phyloP scores from a whole-genome alignment of 2,113 vertebrate species.

The Sceloporus tristichus region DNA sequence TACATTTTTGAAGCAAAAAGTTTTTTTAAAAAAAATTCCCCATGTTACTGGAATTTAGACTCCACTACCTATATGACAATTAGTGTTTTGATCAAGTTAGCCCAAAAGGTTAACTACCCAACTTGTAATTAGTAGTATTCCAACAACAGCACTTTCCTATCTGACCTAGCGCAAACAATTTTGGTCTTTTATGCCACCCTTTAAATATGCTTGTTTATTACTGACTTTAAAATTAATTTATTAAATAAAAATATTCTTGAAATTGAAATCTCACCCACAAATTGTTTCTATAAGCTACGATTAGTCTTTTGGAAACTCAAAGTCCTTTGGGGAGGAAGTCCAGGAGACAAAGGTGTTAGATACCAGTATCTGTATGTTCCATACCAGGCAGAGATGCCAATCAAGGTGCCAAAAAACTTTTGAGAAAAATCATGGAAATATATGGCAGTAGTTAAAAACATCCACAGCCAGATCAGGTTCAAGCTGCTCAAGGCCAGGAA shows the following conservation, averaged over 20 bases:
- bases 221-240: not conserved
- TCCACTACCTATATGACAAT: not conserved
- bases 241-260: slow-evolving; percentile 38
- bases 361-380: slow-evolving; percentile 91
- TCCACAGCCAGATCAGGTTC: slow-evolving; percentile 87
- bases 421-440: slow-evolving; percentile 92
- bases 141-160: not conserved
- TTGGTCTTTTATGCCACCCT: slow-evolving; percentile 27
- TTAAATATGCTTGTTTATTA: slow-evolving; percentile 36
- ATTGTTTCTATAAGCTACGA: slow-evolving; percentile 71
- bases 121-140: slow-evolving; percentile 19
- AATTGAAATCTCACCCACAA: slow-evolving; percentile 36
- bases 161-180: slow-evolving; percentile 17
- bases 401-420: slow-evolving; percentile 87
- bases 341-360: slow-evolving; percentile 85
- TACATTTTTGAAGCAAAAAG: not conserved
- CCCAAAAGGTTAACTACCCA: not conserved
- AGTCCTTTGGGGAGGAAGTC: slow-evolving; percentile 84
- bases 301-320: slow-evolving; percentile 75
- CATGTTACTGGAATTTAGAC: slow-evolving; percentile 7
- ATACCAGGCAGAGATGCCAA: slow-evolving; percentile 87
- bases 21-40: no score
- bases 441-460: slow-evolving; percentile 92
- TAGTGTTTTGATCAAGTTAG: slow-evolving; percentile 30
- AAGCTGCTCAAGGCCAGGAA: slow-evolving; percentile 86